phyloP scores from a whole-genome alignment of 2,888 invertebrate genomes.

The Apocheima hispidaria region DNA sequence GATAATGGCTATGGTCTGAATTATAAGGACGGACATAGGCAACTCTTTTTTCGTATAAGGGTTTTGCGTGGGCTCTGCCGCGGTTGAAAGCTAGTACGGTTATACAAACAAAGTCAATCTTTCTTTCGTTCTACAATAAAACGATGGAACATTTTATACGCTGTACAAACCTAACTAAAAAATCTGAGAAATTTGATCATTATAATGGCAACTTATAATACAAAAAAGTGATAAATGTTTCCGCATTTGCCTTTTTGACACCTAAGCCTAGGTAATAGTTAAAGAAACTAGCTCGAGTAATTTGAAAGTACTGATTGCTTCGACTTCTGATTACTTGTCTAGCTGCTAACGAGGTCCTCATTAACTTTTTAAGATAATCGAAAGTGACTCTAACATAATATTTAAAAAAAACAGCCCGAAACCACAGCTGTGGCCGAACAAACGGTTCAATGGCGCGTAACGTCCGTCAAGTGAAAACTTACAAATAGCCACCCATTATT shows the following conservation, averaged over 20 bases:
- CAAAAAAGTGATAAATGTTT: constrained; percentile 3
- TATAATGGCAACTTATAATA: neutral
- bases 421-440: constrained; percentile 47
- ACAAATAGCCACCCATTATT: constrained; percentile 80
- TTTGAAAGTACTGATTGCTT: constrained; percentile 25
- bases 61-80: too few species aligned
- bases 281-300: constrained; percentile 5
- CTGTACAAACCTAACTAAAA: neutral
- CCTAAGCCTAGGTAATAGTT: neutral
- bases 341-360: constrained; percentile 41
- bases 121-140: too few species aligned
- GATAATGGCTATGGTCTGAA: too few species aligned
- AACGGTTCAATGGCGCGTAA: constrained; percentile 71
- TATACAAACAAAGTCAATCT: too few species aligned
- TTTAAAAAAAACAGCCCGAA: constrained; percentile 38
- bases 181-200: neutral
- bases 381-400: constrained; percentile 45
- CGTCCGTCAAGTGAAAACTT: constrained; percentile 81
- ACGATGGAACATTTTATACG: too few species aligned
- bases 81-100: too few species aligned
- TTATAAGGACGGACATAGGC: too few species aligned
- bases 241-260: neutral
- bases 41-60: too few species aligned
- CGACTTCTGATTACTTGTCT: constrained; percentile 24
- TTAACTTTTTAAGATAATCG: constrained; percentile 43